Evolutionary conservation across 2,888 invertebrate genomes (phyloP), one percentile per base, ranked within the genome.

Genomic region (Operophtera brumata): DNA sequence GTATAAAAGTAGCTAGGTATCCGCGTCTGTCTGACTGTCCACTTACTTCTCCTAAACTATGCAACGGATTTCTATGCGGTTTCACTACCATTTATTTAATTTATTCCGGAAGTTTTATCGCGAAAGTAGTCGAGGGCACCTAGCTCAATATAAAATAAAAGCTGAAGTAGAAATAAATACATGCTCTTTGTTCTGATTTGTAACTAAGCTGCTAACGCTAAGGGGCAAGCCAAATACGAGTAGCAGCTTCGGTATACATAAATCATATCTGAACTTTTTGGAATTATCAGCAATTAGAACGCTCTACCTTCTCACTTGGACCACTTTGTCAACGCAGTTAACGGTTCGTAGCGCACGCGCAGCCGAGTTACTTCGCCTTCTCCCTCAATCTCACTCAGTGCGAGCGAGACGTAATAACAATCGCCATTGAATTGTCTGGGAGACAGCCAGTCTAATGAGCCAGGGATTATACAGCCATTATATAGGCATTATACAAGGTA

Each of bases 361-460:
- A 65, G 43, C 46, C 51, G 72, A 13, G 36, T 6, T 8, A 13
- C 36, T 7, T 70, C 65, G 67, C 76, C 72, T 34, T 54, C 43
- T 51, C 48, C 14, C 59, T 58, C 47, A 69, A 71, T 66, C 71
- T 53, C 50, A 0, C 0, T 1, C 25, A 1, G 72, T 49, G 60
- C 32, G 70, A 82, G 66, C 7, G 77, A 70, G 82, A 80, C 12
- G 48, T 35, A 50, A 61, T 47, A 84, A 83, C 82, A 84, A 84
- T 80, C 69, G 73, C 74, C 78, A 83, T 82, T 82, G 77, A 82
- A 73, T 69, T 74, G 71, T 75, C 71, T 77, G 77, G 73, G 78
- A 78, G 78, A 76, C 79, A 75, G 66, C 30, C 48, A 39, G 78
- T 77, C 78, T 75, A 62, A 64, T 65, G 56, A 58, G 35, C 44